Base-by-base conservation (phyloP, 2,888 invertebrate genomes). In the Unio delphinus region DNA sequence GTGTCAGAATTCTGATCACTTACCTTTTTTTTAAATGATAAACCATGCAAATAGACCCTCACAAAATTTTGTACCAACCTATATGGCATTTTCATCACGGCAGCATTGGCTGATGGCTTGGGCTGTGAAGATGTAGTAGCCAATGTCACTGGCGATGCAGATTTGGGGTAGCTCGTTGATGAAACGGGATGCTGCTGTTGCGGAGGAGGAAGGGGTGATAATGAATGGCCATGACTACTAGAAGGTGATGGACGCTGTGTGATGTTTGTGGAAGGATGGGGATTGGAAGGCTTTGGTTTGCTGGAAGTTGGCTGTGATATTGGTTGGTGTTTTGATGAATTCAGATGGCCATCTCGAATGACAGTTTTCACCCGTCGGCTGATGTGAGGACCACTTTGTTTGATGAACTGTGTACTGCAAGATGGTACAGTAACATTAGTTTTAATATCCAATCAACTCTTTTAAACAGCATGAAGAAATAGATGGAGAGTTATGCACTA, bases 391-490 rank as follows among this genome's bases (percentile, higher is more conserved):
- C 95, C 95, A 91, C 95, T 95, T 83, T 95, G 94, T 91, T 97
- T 96, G 89, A 97, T 97, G 90, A 96, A 97, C 90, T 96, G 94
- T 87, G 96, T 95, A 92, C 96, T 96, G 92, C 67, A 92, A 92
- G 4, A 56, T n/a, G 18, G 55, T 17, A 30, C 20, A 61, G 18
- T 30, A 55, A 54, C 11, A 30, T 28, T 61, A 20, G 28, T 4
- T 61, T 61, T 28, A 61, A 67, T 18, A 26, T 20, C 20, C 57
- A 26, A 28, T 26, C 45, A 11, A 45, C 45, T 45, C 45, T 45
- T 45, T 45, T 11, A 11, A 15, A 45, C 45, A 45, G 2, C 15
- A 11, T 11, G 11, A 45, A 45, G 45, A 45, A 45, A 15, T 15
- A 45, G 15, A 2, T 45, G 45, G 8, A 45, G 11, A 45, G 11